Percentiles rank a stretch among this genome's conserved stretches.
phyloP scores from a whole-genome alignment of 2,113 vertebrate genomes.

The Marcusenius ussheri region DNA sequence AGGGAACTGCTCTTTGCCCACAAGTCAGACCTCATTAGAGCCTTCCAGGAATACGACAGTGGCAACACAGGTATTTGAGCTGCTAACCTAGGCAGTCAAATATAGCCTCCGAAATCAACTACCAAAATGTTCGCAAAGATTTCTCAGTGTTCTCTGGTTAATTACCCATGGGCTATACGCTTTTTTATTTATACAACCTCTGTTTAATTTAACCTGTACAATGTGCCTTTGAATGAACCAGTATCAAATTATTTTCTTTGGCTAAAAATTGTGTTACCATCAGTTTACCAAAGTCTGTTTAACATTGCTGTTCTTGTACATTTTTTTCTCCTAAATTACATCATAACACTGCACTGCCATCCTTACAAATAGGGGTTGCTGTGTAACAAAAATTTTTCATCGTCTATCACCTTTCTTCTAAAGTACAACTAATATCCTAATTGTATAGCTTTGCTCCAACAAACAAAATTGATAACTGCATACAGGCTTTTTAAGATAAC shows the following conservation, averaged over 20 bases:
- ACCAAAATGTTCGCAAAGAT: not conserved
- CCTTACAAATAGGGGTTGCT: not conserved
- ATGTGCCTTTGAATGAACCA: not conserved
- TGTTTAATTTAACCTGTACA: not conserved
- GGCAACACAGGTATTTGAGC: conserved; percentile 51
- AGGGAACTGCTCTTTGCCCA: conserved; percentile 65
- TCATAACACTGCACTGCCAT: not conserved
- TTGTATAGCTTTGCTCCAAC: not conserved
- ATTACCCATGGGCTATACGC: not conserved
- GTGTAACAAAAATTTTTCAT: not conserved
- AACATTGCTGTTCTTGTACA: not conserved
- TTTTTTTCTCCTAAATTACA: not conserved
- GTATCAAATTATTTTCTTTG: not conserved
- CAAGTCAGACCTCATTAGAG: conserved; percentile 63
- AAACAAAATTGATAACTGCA: not conserved
- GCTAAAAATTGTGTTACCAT: not conserved
- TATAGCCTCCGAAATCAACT: not conserved
- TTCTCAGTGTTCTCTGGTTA: not conserved
- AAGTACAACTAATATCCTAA: not conserved
- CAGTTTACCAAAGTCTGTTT: not conserved
- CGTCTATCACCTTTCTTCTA: not conserved
- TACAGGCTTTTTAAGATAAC: not conserved
- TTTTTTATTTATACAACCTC: not conserved
- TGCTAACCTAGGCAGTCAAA: not conserved
- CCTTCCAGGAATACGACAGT: conserved; percentile 56